phyloP scores from a whole-genome alignment of 2,797 vertebrate genomes.

The Potorous gilbertii region DNA sequence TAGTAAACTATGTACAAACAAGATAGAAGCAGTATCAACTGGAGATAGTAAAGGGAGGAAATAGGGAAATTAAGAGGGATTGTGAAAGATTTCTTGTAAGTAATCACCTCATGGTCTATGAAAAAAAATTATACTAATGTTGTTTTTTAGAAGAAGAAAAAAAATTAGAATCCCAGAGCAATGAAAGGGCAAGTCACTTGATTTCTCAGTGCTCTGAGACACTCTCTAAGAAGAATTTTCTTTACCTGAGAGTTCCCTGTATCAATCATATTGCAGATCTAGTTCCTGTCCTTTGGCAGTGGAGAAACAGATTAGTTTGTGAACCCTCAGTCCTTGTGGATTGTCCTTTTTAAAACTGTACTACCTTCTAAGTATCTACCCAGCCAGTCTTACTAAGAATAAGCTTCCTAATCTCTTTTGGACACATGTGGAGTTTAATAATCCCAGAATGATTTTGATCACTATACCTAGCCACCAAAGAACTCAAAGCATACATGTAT shows the following conservation, averaged over 20 bases:
- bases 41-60: background rate
- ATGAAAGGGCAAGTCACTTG: background rate
- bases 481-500: background rate
- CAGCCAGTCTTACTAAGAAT: slow-evolving; percentile 2
- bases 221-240: background rate
- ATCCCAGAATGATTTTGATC: slow-evolving; percentile 22
- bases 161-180: slow-evolving; percentile 39
- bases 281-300: slow-evolving; percentile 41
- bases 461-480: background rate
- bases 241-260: background rate
- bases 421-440: slow-evolving; percentile 7
- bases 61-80: background rate
- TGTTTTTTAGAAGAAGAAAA: background rate
- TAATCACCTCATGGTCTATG: background rate
- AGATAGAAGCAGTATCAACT: background rate
- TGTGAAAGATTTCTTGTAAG: background rate
- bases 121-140: background rate
- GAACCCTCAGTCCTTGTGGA: background rate
- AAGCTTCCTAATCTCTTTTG: slow-evolving; percentile 53
- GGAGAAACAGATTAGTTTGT: slow-evolving; percentile 24
- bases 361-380: slow-evolving; percentile 23
- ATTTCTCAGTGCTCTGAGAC: background rate
- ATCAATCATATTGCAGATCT: background rate
- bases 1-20: background rate
- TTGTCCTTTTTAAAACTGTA: slow-evolving; percentile 53